A percentile compares a stretch with the other conserved stretches of the same genome.
phyloP scores from a whole-genome alignment of 2,888 invertebrate species.

The Andrena chrysosceles region DNA sequence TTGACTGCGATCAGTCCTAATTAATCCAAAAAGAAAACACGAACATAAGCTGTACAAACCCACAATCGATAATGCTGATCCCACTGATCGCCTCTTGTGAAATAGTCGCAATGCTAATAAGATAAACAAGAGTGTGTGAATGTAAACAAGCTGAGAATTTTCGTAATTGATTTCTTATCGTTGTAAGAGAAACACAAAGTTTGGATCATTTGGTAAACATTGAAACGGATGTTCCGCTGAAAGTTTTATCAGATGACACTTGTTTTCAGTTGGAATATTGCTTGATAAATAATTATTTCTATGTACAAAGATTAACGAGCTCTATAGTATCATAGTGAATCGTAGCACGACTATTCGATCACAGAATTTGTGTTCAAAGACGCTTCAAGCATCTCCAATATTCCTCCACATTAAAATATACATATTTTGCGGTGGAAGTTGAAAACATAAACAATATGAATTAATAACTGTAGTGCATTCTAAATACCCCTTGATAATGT shows the following conservation, averaged over 20 bases:
- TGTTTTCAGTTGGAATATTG: slow-evolving; percentile 19
- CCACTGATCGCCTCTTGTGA: neutral
- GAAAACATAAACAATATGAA: neutral
- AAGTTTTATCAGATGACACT: neutral
- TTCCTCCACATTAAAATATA: too few relatives aligned
- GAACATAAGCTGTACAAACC: neutral
- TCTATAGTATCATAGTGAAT: neutral
- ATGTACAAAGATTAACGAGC: slow-evolving; percentile 2
- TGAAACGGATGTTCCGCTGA: neutral
- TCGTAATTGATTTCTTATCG: neutral
- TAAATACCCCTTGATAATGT: neutral
- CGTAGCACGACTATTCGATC: neutral
- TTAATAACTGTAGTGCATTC: slow-evolving; percentile 7
- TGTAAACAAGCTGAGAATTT: neutral
- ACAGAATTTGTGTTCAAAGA: neutral
- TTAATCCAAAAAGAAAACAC: neutral
- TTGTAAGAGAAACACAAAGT: neutral
- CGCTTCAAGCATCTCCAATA: too few relatives aligned
- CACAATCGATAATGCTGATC: slow-evolving; percentile 15
- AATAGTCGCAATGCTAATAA: neutral
- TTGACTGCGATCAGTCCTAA: neutral
- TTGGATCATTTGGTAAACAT: neutral
- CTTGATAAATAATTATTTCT: slow-evolving; percentile 14
- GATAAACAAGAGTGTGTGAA: neutral
- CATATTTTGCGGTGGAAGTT: too few relatives aligned